Evolutionary conservation across 2,888 invertebrate genomes (phyloP), one percentile per base, ranked within the genome.

Genomic region (Hypercompe scribonia): DNA sequence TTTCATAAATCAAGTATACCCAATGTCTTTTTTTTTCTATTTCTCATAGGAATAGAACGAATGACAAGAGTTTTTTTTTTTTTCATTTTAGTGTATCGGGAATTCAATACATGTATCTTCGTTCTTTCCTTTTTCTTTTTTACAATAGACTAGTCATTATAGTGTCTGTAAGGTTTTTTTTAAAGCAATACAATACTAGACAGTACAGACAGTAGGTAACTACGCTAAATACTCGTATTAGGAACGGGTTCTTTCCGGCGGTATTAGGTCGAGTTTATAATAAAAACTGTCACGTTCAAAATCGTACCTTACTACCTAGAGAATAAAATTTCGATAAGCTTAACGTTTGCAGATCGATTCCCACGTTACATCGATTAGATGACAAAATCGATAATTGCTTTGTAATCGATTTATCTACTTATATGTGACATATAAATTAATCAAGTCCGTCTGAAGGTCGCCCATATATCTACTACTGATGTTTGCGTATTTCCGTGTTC

Each of bases 401-500:
- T 69, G 58, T 18, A 64, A 54, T 65, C 42, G 58, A 73, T 64
- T 78, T 39, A 75, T 74, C 72, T 71, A n/a, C 50, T 54, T 54
- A 61, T 67, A 74, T n/a, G 72, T 76, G 75, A 78, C 76, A 61
- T 82, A 84, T 81, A 78, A 76, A 80, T 82, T 71, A 75, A 73
- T 84, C 81, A 72, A 33, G 54, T 69, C 66, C 71, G 74, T 72
- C 72, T 70, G 71, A 81, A 71, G 74, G 71, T 65, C 71, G 42
- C 5, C 11, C 31, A 34, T 10, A 46, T 33, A 63, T 67, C 28
- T 61, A 58, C 54, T 21, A 65, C 54, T 31, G 28, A 31, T n/a
- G 36, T 68, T 33, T 58, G 10, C n/a, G 18, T 68, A 67, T 50
- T 71, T 65, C 70, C 70, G 70, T 70, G 54, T 24, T 46, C n/a